phyloP scores from a whole-genome alignment of 2,888 invertebrate genomes.

The Cenopis cana region DNA sequence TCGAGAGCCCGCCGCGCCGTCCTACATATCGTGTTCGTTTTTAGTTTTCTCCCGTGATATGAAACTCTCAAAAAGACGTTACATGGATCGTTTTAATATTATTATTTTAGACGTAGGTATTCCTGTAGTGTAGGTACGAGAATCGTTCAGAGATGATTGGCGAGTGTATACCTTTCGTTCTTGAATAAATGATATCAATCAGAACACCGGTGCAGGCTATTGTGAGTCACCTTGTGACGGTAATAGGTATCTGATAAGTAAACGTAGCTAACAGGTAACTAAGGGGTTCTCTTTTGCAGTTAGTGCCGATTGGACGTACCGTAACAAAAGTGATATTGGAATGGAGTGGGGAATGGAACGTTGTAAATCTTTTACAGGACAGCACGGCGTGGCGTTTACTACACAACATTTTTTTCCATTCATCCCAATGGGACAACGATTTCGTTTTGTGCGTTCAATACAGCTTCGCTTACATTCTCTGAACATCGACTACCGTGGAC shows the following conservation, averaged over 20 bases:
- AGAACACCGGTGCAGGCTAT: constrained; percentile 7
- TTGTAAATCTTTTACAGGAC: constrained; percentile 78
- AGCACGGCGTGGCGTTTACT: constrained; percentile 64
- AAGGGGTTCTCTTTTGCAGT: constrained; percentile 36
- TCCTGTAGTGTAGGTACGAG: neutral
- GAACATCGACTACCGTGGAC: neutral
- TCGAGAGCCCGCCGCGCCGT: constrained; percentile 61
- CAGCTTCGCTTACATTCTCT: constrained; percentile 51
- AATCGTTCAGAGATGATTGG: constrained; percentile 18
- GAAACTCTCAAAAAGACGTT: constrained; percentile 47
- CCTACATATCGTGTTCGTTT: constrained; percentile 67
- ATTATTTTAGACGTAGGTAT: too few species aligned
- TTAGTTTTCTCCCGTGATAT: constrained; percentile 59
- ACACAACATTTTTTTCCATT: constrained; percentile 76
- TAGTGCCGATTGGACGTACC: constrained; percentile 38
- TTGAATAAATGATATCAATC: constrained; percentile 34
- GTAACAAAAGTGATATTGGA: constrained; percentile 37
- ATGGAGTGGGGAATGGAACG: constrained; percentile 72
- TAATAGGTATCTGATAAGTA: constrained; percentile 13
- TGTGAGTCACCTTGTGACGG: too few species aligned
- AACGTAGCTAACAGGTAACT: constrained; percentile 16
- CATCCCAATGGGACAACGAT: constrained; percentile 69
- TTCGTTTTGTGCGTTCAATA: constrained; percentile 75
- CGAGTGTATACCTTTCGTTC: constrained; percentile 15
- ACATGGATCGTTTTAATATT: constrained; percentile 18